phyloP scores from a whole-genome alignment of 1,140 invertebrate species.

The Camponotus vicinus region DNA sequence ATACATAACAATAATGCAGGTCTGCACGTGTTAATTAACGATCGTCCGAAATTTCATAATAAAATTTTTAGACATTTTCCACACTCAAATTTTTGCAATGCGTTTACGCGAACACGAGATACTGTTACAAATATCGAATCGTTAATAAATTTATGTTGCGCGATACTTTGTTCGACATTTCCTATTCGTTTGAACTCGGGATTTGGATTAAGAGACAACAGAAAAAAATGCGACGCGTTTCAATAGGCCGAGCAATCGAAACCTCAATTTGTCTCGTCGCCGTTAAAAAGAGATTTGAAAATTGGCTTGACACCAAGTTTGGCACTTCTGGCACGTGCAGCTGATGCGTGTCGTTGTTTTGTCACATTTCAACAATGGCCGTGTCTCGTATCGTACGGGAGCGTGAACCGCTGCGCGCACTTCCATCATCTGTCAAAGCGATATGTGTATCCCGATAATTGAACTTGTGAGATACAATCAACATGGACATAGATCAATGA shows the following conservation, averaged over 20 bases:
- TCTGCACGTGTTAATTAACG: constrained; percentile 38
- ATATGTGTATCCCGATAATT: constrained; percentile 31
- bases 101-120: background rate
- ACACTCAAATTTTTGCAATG: too few relatives aligned
- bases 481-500: background rate
- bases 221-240: background rate
- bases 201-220: background rate
- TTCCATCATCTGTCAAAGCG: constrained; percentile 26
- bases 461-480: background rate
- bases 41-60: background rate
- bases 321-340: background rate
- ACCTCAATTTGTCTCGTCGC: background rate
- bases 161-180: background rate
- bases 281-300: constrained; percentile 30
- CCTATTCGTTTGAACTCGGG: background rate
- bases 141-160: background rate
- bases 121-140: background rate
- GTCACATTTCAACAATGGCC: constrained; percentile 29
- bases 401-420: background rate
- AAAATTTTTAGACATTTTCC: background rate
- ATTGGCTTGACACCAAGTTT: background rate
- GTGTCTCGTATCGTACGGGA: background rate
- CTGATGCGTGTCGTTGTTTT: constrained; percentile 9
- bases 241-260: background rate
- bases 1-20: background rate